phyloP scores from a whole-genome alignment of 2,113 vertebrate genomes.

The Chiloscyllium plagiosum region DNA sequence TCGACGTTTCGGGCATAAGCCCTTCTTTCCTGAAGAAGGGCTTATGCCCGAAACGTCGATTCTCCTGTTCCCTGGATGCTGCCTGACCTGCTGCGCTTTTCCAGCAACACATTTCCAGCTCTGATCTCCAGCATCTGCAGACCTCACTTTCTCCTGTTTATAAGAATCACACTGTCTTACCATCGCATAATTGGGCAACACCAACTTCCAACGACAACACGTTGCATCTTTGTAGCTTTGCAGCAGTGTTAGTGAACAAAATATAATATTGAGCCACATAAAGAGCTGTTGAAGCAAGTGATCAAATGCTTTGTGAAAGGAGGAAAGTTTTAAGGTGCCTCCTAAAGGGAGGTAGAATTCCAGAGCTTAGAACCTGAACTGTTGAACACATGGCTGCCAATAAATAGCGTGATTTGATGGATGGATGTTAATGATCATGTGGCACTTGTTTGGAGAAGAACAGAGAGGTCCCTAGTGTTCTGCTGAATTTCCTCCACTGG shows the following conservation, averaged over 20 bases:
- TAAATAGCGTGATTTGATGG: background rate
- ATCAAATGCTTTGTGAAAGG: background rate
- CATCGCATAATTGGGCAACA: background rate
- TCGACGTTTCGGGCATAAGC: too few relatives aligned
- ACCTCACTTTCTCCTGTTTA: too few relatives aligned
- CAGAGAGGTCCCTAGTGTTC: background rate
- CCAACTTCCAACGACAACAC: background rate
- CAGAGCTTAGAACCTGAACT: background rate
- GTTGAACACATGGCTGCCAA: background rate
- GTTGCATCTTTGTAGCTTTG: background rate
- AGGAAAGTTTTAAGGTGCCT: too few relatives aligned
- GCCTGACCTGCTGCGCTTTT: too few relatives aligned
- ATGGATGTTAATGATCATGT: background rate
- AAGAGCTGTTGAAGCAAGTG: background rate
- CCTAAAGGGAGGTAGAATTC: background rate
- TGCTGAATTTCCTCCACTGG: background rate
- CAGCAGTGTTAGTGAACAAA: background rate
- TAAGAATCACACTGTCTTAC: too few relatives aligned
- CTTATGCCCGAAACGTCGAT: too few relatives aligned
- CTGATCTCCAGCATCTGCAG: too few relatives aligned
- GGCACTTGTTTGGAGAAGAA: background rate
- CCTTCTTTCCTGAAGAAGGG: too few relatives aligned
- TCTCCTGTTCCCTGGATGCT: too few relatives aligned
- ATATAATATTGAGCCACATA: background rate
- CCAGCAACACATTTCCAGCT: too few relatives aligned